These are phyloP conservation scores for Phymastichus coffea DNA, from an alignment of 1,140 invertebrate genomes.

Conservation along the genomic window DNA sequence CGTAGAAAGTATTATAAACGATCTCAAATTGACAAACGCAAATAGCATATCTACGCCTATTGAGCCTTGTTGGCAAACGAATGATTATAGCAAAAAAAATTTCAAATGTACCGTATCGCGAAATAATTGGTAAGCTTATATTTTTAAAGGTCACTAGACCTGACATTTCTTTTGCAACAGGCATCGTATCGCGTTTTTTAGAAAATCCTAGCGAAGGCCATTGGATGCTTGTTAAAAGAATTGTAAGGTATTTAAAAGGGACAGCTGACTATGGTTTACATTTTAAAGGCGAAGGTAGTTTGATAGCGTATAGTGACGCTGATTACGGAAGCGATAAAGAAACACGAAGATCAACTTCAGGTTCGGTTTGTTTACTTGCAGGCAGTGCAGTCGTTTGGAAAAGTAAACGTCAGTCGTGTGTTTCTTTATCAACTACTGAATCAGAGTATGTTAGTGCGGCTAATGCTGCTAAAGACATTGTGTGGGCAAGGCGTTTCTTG, in stretches of 20 bases:
- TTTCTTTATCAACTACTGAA: constrained; percentile 38
- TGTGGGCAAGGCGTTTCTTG: constrained; percentile 12
- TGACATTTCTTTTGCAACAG: constrained; percentile 34
- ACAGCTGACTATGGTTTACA: constrained; percentile 1
- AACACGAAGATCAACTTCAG: constrained; percentile 16
- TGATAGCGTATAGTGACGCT: constrained; percentile 4
- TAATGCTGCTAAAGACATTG: constrained; percentile 31
- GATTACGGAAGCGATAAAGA: constrained; percentile 3
- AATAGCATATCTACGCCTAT: not conserved
- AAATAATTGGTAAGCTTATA: constrained; percentile 39
- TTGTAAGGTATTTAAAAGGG: not conserved
- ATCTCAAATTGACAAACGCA: constrained; percentile 16
- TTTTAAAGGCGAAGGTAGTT: not conserved
- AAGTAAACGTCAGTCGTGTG: constrained; percentile 36
- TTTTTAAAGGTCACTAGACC: constrained; percentile 40
- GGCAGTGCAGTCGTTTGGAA: constrained; percentile 35
- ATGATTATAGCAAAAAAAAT: not conserved
- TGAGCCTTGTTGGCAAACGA: not conserved
- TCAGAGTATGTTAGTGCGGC: constrained; percentile 41
- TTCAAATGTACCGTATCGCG: constrained; percentile 21
- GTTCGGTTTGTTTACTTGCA: constrained; percentile 19
- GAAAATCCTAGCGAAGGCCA: constrained; percentile 9
- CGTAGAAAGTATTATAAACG: constrained; percentile 12
- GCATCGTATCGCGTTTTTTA: constrained; percentile 32
- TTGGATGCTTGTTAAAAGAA: constrained; percentile 4